These are phyloP conservation scores for Stomatorhinus walkeri DNA, from an alignment of 2,797 vertebrate genomes.

Conservation along the genomic window DNA sequence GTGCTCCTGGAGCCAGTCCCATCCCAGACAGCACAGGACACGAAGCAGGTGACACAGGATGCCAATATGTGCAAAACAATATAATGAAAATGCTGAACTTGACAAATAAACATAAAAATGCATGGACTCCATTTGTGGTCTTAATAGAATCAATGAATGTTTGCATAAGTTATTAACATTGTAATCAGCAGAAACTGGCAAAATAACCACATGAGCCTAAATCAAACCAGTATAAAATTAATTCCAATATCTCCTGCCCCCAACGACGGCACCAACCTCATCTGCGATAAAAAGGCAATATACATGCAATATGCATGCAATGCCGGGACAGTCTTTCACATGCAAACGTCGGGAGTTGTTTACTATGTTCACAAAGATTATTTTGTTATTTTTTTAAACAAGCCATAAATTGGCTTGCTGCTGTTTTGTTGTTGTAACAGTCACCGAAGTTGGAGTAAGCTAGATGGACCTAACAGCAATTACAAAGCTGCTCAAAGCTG, in stretches of 20 bases:
- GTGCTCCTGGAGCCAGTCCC: not conserved
- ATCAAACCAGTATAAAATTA: not conserved
- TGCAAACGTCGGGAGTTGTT: not conserved
- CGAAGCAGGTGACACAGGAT: not conserved
- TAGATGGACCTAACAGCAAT: not conserved
- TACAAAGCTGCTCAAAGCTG: not conserved
- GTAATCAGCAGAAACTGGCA: conserved; percentile 3
- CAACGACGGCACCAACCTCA: not conserved
- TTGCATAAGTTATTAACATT: not conserved
- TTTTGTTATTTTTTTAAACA: not conserved
- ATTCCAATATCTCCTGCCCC: not conserved
- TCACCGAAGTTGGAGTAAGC: not conserved
- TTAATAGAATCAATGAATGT: conserved; percentile 9
- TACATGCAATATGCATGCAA: not conserved
- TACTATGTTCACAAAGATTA: not conserved
- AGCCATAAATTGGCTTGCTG: not conserved
- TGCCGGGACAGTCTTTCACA: not conserved
- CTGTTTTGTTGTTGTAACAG: not conserved
- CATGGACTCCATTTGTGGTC: not conserved
- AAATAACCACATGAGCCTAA: conserved; percentile 1
- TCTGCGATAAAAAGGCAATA: not conserved
- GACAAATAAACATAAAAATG: conserved; percentile 3
- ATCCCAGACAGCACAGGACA: not conserved
- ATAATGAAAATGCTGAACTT: not conserved
- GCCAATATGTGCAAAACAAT: not conserved